Conservation (phyloP, 2,113 vertebrate genomes). For the Lynx canadensis region DNA sequence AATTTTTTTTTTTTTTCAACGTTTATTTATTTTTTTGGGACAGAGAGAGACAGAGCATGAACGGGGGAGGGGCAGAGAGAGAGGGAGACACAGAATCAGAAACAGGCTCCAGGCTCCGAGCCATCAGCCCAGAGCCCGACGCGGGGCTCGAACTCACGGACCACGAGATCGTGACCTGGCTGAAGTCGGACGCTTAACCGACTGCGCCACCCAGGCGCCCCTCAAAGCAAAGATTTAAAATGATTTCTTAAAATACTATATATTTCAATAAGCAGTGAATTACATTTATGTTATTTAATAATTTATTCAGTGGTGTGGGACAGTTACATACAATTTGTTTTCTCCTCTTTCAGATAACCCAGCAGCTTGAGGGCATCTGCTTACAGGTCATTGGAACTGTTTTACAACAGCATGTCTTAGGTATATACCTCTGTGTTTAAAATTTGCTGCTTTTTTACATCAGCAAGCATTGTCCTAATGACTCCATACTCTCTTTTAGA, state of each 20-base stretch:
- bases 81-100: no score
- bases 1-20: no score
- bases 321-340: neutral
- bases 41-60: no score
- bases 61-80: no score
- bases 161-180: no score
- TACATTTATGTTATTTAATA: neutral
- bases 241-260: neutral
- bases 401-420: slow-evolving; percentile 98
- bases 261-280: neutral
- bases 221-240: neutral
- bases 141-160: no score
- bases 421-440: slow-evolving; percentile 81
- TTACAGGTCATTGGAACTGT: slow-evolving; percentile 99
- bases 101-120: no score
- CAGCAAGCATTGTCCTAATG: slow-evolving; percentile 33
- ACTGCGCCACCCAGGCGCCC: no score
- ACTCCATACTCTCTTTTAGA: slow-evolving; percentile 85
- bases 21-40: no score
- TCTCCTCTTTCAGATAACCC: slow-evolving; percentile 92
- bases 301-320: neutral
- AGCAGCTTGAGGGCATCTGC: slow-evolving; percentile 99
- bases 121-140: no score
- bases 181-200: no score
- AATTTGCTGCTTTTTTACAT: neutral